These are phyloP conservation scores for Thinocorus orbignyianus DNA, from an alignment of 2,113 vertebrate species.

Conservation along the genomic window DNA sequence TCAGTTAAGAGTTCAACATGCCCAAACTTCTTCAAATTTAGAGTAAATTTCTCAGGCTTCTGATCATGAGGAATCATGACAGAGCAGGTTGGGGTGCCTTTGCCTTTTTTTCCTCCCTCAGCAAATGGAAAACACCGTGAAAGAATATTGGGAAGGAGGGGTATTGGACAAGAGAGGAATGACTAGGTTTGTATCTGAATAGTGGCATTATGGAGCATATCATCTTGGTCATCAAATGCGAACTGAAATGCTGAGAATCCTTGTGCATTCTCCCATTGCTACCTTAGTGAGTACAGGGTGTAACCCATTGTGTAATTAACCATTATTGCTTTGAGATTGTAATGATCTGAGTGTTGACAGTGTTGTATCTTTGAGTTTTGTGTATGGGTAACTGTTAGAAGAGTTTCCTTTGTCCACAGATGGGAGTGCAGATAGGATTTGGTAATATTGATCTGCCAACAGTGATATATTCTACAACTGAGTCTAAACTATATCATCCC, in stretches of 20 bases:
- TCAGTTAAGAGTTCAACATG: background rate
- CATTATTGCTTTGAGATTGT: background rate
- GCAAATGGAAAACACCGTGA: background rate
- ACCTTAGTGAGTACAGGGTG: background rate
- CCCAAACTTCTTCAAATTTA: background rate
- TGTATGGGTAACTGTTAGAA: background rate
- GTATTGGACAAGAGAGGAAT: background rate
- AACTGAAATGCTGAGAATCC: background rate
- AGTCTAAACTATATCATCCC: background rate
- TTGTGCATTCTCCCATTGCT: background rate
- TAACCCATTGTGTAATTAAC: background rate
- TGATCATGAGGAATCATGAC: rapidly evolving
- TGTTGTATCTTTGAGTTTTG: background rate
- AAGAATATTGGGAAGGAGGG: background rate
- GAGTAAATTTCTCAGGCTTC: background rate
- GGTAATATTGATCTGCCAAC: conserved; percentile 4
- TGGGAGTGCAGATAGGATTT: background rate
- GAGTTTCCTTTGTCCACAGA: background rate
- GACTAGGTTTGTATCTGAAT: background rate
- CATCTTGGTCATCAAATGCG: rapidly evolving
- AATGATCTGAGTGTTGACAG: background rate
- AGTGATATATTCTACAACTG: background rate
- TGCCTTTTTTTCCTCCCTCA: background rate
- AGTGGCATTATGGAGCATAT: rapidly evolving
- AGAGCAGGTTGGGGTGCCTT: rapidly evolving